Conservation (phyloP, 2,113 vertebrate species). For the Callocephalon fimbriatum region DNA sequence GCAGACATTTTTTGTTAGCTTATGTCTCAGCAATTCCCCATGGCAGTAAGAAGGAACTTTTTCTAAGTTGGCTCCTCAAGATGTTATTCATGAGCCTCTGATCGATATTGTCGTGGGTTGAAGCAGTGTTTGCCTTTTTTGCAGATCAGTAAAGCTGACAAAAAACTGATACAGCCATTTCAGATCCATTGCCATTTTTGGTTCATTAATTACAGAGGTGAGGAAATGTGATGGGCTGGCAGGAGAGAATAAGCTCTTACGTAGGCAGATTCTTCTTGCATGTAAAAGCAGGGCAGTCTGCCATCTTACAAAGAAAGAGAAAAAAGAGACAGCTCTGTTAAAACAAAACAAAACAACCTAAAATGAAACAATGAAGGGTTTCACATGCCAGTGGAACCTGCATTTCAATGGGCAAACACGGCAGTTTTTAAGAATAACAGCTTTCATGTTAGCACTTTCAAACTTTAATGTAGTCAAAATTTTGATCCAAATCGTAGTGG, state of each 20-base stretch:
- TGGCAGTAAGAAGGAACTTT: not conserved
- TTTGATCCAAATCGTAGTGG: not conserved
- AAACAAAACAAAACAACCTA: not conserved
- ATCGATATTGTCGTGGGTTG: not conserved
- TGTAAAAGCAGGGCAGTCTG: not conserved
- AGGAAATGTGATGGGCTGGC: not conserved
- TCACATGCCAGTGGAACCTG: not conserved
- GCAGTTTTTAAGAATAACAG: not conserved
- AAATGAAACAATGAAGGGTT: not conserved
- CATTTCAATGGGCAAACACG: not conserved
- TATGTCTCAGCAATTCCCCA: not conserved
- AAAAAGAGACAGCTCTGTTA: not conserved
- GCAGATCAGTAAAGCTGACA: not conserved
- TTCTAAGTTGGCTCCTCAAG: not conserved
- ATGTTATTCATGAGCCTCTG: not conserved
- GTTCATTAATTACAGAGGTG: not conserved
- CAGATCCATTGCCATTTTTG: not conserved
- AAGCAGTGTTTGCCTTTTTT: not conserved
- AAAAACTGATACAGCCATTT: not conserved
- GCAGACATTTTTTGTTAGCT: not conserved
- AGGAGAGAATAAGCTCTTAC: not conserved
- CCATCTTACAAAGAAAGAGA: not conserved
- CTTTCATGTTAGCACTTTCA: not conserved
- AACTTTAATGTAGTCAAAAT: not conserved
- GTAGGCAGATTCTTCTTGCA: not conserved